Conservation (phyloP, 2,797 vertebrate species). For the Gobio occitaniae region DNA sequence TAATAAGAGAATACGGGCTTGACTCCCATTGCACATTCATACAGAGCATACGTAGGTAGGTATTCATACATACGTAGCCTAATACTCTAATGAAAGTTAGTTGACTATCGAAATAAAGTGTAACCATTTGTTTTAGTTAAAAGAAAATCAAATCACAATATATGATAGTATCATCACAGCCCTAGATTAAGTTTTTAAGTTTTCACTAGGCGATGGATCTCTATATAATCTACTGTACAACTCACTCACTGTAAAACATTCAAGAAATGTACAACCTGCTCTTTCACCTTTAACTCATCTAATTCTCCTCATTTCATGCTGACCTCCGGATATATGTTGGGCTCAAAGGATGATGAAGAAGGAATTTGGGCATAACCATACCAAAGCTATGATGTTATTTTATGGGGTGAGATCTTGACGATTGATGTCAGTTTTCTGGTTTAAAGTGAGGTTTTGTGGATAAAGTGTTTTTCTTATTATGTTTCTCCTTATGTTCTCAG, state of each 20-base stretch:
- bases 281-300: conserved; percentile 50
- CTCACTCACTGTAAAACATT: background rate
- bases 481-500: conserved; percentile 67
- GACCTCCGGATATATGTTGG: conserved; percentile 68
- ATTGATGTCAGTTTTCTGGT: conserved; percentile 16
- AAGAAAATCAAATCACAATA: background rate
- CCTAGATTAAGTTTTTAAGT: background rate
- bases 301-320: conserved; percentile 74
- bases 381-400: conserved; percentile 96
- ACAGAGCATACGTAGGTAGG: no score
- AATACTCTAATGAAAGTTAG: background rate
- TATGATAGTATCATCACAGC: background rate
- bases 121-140: no score
- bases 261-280: conserved; percentile 34
- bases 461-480: background rate
- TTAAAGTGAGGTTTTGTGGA: background rate
- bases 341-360: conserved; percentile 96
- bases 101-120: no score
- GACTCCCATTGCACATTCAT: no score
- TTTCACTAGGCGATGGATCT: background rate
- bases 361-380: conserved; percentile 98
- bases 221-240: background rate
- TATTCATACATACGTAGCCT: background rate
- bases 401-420: conserved; percentile 86
- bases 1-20: no score